Base-by-base conservation (phyloP, 2,888 invertebrate species). In the Lottia scabra region DNA sequence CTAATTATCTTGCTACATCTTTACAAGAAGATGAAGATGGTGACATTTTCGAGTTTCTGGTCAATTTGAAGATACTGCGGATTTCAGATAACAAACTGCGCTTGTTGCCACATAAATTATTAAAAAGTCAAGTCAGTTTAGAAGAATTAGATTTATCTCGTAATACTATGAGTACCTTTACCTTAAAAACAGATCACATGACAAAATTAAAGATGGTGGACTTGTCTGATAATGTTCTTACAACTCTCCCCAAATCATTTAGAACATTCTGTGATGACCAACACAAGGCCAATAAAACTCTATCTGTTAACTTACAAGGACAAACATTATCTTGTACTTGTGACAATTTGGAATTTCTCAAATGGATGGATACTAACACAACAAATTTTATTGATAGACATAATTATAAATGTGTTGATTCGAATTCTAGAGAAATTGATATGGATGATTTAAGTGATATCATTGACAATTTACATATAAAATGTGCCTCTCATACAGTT, bases 301-400 rank as follows among this genome's bases (percentile, higher is more conserved):
- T 70, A 2, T 65, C 63, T 19, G 30, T 76, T 23, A 67, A 74
- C 44, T 45, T 76, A 5, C n/a, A 56, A 27, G 13, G 46, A 8
- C 74, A 77, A 43, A 69, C 26, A 2, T 62, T 77, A 38, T 66
- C 67, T 2, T 77, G 77, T 68, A 68, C 64, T 10, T 77, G 77
- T 62, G 44, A 64, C 13, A 62, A 68, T 44, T 19, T 67, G 15
- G 65, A 71, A 3, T 77, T 77, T 44, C 30, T 77, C 1, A 67
- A 65, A 30, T 77, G 77, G 77, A 66, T 77, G n/a, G 64, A 71
- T 15, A 56, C 70, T 43, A 65, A 74, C 15, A 45, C 63, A 10
- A 69, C 73, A 12, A 23, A 48, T 4, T 75, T 77, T 56, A 43
- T 38, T 2, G 26, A 71, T 15, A 63, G 62, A 13, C 4, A 73